Evolutionary conservation across 2,888 invertebrate species (phyloP).

Genomic region (Ennomos erosarius): DNA sequence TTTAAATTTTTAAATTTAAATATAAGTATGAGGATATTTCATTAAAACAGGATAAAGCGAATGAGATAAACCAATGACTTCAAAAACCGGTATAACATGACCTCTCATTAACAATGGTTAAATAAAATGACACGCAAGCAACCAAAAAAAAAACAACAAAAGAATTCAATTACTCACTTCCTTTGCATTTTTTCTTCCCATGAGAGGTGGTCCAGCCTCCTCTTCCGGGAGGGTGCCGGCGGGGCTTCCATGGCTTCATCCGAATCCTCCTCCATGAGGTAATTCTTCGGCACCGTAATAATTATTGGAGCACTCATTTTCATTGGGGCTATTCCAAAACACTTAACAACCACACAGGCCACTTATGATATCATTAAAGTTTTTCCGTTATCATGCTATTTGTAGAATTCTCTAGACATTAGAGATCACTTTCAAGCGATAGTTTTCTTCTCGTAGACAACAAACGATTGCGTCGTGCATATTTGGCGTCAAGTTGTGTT

Average conservation of each 20-base stretch:
- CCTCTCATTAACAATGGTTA: conserved; percentile 17
- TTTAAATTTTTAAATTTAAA: too few relatives aligned
- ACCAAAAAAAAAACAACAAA: conserved; percentile 37
- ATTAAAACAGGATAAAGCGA: too few relatives aligned
- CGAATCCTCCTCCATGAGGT: conserved; percentile 71
- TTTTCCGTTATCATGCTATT: conserved; percentile 65
- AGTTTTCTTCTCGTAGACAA: conserved; percentile 60
- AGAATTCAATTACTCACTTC: conserved; percentile 87
- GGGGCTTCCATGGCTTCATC: conserved; percentile 65
- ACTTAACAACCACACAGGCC: conserved; percentile 56
- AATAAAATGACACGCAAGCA: conserved; percentile 64
- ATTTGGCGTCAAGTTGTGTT: conserved; percentile 64
- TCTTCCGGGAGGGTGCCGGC: conserved; percentile 82
- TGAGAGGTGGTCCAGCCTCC: conserved; percentile 92
- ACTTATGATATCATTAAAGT: conserved; percentile 48
- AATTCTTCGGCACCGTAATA: conserved; percentile 81
- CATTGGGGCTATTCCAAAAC: conserved; percentile 52
- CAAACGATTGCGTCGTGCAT: conserved; percentile 72
- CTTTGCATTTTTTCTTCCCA: conserved; percentile 95
- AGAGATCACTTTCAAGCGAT: conserved; percentile 62
- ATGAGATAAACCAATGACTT: neutral
- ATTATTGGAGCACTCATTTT: conserved; percentile 82
- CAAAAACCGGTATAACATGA: conserved; percentile 10
- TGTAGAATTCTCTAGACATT: conserved; percentile 50
- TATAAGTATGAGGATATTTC: too few relatives aligned